These are phyloP conservation scores for Digitonthophagus gazella DNA, from an alignment of 2,888 invertebrate genomes.

Conservation along the genomic window DNA sequence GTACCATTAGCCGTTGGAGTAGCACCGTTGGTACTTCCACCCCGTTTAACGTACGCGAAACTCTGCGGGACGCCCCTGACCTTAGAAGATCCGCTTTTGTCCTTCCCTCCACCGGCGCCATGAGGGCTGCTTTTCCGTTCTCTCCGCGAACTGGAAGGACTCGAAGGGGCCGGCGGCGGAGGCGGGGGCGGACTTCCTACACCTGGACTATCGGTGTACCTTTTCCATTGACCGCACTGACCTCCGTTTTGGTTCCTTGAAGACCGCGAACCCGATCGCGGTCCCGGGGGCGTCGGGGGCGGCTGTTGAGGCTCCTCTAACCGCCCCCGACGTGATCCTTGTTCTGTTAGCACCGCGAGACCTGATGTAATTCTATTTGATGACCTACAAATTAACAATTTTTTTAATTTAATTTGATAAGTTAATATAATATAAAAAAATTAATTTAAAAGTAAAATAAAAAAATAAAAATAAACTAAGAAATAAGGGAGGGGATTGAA, in stretches of 20 bases:
- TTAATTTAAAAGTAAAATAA: too few relatives aligned
- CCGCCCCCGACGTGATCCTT: conserved; percentile 57
- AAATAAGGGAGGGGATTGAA: too few relatives aligned
- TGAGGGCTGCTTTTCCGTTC: conserved; percentile 49
- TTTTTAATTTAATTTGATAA: too few relatives aligned
- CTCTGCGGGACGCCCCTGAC: conserved; percentile 73
- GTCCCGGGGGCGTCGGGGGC: conserved; percentile 44
- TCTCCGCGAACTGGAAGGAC: conserved; percentile 48
- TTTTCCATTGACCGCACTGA: conserved; percentile 57
- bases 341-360: conserved; percentile 57
- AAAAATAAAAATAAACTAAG: too few relatives aligned
- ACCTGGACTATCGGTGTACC: conserved; percentile 64
- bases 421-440: too few relatives aligned
- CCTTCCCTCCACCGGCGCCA: conserved; percentile 45
- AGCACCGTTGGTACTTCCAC: conserved; percentile 55
- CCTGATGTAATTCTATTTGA: conserved; percentile 47
- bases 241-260: conserved; percentile 40
- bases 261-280: conserved; percentile 37
- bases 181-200: conserved; percentile 62
- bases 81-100: conserved; percentile 61
- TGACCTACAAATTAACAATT: conserved; percentile 37
- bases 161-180: conserved; percentile 52
- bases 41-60: conserved; percentile 81
- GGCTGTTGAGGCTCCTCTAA: conserved; percentile 56
- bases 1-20: conserved; percentile 47